These are phyloP conservation scores for Diphyllodes magnificus DNA, from an alignment of 2,113 vertebrate species.

Conservation along the genomic window DNA sequence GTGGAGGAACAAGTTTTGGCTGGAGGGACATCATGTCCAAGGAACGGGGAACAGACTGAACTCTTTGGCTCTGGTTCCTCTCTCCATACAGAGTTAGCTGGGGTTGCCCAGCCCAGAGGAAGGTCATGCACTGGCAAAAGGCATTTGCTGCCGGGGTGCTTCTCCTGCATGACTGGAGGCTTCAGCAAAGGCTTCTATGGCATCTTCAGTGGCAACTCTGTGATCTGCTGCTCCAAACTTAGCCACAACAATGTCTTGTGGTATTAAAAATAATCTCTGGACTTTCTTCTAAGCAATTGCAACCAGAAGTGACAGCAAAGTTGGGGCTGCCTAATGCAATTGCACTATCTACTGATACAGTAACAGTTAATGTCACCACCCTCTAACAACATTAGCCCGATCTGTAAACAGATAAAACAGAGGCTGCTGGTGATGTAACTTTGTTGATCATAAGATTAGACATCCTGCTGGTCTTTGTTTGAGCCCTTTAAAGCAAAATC, in stretches of 20 bases:
- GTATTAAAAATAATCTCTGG: not conserved
- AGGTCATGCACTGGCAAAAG: not conserved
- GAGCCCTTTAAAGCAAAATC: conserved; percentile 10
- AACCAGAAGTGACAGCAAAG: not conserved
- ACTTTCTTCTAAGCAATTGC: not conserved
- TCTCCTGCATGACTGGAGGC: not conserved
- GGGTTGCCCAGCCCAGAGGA: not conserved
- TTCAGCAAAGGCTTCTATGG: not conserved
- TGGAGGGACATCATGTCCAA: not conserved
- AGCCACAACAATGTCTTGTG: not conserved
- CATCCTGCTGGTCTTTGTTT: conserved; percentile 23
- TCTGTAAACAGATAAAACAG: conserved; percentile 44
- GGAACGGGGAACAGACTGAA: not conserved
- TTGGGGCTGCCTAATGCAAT: not conserved
- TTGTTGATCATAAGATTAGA: conserved; percentile 48
- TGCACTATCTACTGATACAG: not conserved
- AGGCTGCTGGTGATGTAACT: conserved; percentile 44
- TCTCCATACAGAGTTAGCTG: not conserved
- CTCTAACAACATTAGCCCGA: not conserved
- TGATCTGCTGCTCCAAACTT: not conserved
- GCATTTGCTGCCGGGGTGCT: not conserved
- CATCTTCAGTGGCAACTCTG: not conserved
- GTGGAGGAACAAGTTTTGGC: not conserved
- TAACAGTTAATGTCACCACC: conserved; percentile 49
- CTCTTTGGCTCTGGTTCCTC: not conserved